These are phyloP conservation scores for Sceloporus undulatus DNA, from an alignment of 2,113 vertebrate species.

Conservation along the genomic window DNA sequence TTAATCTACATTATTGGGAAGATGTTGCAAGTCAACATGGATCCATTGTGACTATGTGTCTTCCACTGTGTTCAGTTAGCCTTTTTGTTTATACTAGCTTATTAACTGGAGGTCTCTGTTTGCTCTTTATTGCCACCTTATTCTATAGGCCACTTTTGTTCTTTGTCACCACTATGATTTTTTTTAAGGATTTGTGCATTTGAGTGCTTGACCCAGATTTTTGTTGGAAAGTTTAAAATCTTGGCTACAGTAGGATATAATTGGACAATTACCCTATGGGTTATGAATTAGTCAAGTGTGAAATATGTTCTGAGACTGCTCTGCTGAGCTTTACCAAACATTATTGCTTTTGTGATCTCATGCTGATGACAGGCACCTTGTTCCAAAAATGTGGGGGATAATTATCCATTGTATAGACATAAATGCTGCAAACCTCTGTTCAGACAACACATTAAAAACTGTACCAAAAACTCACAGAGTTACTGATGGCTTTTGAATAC, in stretches of 20 bases:
- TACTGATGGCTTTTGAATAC: no score
- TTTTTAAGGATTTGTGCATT: conserved; percentile 13
- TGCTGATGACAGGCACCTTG: background rate
- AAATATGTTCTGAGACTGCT: conserved; percentile 12
- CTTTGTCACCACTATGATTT: background rate
- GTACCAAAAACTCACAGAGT: no score
- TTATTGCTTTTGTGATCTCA: background rate
- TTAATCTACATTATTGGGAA: background rate
- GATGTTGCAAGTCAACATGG: background rate
- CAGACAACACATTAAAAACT: background rate
- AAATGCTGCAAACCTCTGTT: background rate
- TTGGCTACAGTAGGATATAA: conserved; percentile 37
- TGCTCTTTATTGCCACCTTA: background rate
- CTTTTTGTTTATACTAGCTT: background rate
- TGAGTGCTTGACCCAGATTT: conserved; percentile 17
- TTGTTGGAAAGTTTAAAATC: conserved; percentile 30
- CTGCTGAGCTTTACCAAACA: background rate
- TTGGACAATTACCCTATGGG: conserved; percentile 19
- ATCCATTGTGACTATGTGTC: background rate
- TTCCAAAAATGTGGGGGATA: background rate
- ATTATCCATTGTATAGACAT: background rate
- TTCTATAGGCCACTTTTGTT: background rate
- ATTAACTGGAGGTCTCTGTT: background rate
- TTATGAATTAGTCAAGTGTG: conserved; percentile 34
- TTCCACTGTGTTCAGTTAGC: background rate